Base-by-base conservation (phyloP, 2,888 invertebrate genomes). In the Scaptomyza caliginosa region DNA sequence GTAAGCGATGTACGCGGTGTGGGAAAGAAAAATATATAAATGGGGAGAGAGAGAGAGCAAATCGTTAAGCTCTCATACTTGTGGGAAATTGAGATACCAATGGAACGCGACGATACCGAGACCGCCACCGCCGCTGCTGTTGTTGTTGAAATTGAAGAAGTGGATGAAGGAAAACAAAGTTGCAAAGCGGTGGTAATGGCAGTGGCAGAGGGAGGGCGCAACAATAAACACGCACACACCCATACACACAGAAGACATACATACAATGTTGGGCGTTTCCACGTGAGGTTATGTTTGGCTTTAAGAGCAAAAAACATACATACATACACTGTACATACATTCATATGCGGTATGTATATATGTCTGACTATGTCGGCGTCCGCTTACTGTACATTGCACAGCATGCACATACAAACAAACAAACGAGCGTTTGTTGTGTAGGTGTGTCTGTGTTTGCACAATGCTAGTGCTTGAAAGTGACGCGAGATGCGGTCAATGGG, bases 221-320 rank as follows among this genome's bases (percentile, higher is more conserved):
- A 65, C 42, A 74, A 54, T 40, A 62, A 42, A 32, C 43, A 55
- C 56, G 26, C 52, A 46, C 13, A 65, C 26, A 75, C 21, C 46
- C 28, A 45, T 43, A 40, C 30, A 51, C 13, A 45, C n/a, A 23
- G 39, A 23, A 40, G 13, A 52, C 36, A 43, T 49, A 55, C 55
- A 59, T 52, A 48, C 67, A 85, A 72, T 79, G 72, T 86, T 86
- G 88, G 89, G 89, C 88, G 88, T 88, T 89, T 86, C 85, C 86
- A 78, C 74, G 67, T 77, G 77, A 85, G 83, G 81, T 79, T 83
- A 88, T 77, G 79, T 82, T 73, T 74, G 64, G 62, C 51, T 55
- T 58, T 43, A 81, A 66, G 39, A 52, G 50, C 49, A 51, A 65
- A 62, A 66, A 62, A 45, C 24, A 21, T 58, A 67, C n/a, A 7